Evolutionary conservation across 1,140 invertebrate genomes (phyloP).

Genomic region (Sarcophaga peregrina): DNA sequence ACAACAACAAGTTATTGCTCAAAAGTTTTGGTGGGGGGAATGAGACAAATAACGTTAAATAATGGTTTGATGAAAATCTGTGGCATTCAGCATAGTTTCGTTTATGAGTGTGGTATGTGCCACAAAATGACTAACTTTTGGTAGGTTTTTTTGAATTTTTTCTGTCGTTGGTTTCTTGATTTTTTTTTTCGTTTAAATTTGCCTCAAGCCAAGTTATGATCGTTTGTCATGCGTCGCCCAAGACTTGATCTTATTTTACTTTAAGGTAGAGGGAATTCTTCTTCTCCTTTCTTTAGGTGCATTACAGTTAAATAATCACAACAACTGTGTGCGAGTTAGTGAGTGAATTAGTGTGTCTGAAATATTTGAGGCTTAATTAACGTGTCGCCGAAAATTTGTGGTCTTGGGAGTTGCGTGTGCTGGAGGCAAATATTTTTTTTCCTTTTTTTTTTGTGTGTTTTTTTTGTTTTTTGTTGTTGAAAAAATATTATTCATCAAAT

Average conservation of each 20-base stretch:
- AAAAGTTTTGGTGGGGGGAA: no score
- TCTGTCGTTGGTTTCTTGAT: no score
- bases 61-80: constrained; percentile 24
- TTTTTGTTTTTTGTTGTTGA: not conserved
- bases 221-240: constrained; percentile 13
- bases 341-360: constrained; percentile 20
- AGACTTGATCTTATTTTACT: constrained; percentile 15
- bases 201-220: constrained; percentile 17
- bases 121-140: no score
- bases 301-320: not conserved
- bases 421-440: not conserved
- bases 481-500: constrained; percentile 13
- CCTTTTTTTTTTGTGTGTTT: not conserved
- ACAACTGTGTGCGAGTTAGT: not conserved
- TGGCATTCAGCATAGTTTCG: constrained; percentile 9
- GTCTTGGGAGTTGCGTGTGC: constrained; percentile 23
- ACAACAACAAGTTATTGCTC: no score
- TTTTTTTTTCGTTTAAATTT: not conserved
- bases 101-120: not conserved
- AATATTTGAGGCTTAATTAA: constrained; percentile 10
- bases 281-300: not conserved
- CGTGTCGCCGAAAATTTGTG: constrained; percentile 13
- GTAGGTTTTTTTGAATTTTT: no score
- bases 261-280: not conserved
- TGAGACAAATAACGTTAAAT: not conserved